Percentiles rank a stretch among this genome's conserved stretches.
Evolutionary conservation across 2,113 vertebrate genomes (phyloP).

Genomic region (Corvus hawaiiensis): DNA sequence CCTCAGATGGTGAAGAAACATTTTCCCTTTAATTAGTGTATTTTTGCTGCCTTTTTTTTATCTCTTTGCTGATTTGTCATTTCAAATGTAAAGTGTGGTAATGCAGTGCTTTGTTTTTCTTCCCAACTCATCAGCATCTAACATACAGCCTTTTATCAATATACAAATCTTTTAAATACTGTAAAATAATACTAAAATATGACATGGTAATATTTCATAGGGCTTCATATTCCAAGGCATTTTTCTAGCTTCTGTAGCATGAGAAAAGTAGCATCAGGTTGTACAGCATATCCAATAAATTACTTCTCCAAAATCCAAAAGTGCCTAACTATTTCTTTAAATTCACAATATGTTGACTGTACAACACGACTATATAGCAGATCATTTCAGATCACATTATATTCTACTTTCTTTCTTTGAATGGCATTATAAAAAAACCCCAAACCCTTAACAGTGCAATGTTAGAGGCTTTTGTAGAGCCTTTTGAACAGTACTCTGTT

Average conservation of each 20-base stretch:
- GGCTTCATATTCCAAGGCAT: neutral
- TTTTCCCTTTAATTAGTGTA: neutral
- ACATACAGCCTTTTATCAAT: neutral
- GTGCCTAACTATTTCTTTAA: neutral
- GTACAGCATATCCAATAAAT: neutral
- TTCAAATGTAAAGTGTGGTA: neutral
- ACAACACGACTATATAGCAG: neutral
- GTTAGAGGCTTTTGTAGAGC: neutral
- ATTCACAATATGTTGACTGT: neutral
- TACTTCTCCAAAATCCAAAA: neutral
- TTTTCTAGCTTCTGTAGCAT: neutral
- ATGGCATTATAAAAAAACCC: neutral
- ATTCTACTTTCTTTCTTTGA: neutral
- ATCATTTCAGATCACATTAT: neutral
- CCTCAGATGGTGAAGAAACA: neutral
- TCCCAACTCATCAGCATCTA: neutral
- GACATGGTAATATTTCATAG: neutral
- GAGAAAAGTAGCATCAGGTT: neutral
- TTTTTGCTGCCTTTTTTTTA: neutral
- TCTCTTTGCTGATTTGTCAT: neutral
- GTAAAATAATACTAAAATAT: neutral
- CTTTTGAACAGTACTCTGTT: constrained; percentile 43
- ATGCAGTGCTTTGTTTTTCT: neutral
- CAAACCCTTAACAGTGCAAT: neutral
- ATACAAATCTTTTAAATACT: neutral